Evolutionary conservation across 2,888 invertebrate species (phyloP).

Genomic region (Phlogophora meticulosa): DNA sequence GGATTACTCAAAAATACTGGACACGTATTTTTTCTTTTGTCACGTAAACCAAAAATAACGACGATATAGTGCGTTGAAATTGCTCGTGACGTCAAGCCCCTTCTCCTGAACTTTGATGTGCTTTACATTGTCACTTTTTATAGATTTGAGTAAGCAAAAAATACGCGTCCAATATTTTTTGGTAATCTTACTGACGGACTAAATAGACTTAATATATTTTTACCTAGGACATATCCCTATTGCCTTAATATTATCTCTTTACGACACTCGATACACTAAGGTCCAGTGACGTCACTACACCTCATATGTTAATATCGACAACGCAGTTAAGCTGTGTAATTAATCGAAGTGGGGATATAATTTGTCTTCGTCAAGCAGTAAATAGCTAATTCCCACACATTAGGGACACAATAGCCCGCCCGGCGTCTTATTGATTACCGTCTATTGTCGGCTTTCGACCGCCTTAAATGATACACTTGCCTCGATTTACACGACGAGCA

Average conservation of each 20-base stretch:
- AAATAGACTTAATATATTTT: too few relatives aligned
- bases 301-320: constrained; percentile 81
- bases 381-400: constrained; percentile 91
- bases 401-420: constrained; percentile 87
- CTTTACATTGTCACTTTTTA: too few relatives aligned
- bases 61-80: too few relatives aligned
- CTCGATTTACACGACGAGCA: constrained; percentile 82
- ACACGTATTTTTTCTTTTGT: too few relatives aligned
- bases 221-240: too few relatives aligned
- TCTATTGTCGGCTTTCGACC: constrained; percentile 87
- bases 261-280: constrained; percentile 29
- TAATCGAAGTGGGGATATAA: constrained; percentile 88
- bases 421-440: constrained; percentile 88
- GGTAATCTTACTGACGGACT: too few relatives aligned
- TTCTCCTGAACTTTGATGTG: too few relatives aligned
- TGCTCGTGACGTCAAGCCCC: too few relatives aligned
- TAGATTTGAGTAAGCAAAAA: too few relatives aligned
- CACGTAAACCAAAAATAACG: too few relatives aligned
- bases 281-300: constrained; percentile 61
- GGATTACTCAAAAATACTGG: too few relatives aligned
- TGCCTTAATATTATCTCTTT: not conserved
- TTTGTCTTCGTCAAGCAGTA: constrained; percentile 90
- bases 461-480: constrained; percentile 87
- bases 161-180: too few relatives aligned
- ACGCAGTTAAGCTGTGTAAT: constrained; percentile 87